These are phyloP conservation scores for Otus sunia DNA, from an alignment of 2,113 vertebrate genomes.

Conservation along the genomic window DNA sequence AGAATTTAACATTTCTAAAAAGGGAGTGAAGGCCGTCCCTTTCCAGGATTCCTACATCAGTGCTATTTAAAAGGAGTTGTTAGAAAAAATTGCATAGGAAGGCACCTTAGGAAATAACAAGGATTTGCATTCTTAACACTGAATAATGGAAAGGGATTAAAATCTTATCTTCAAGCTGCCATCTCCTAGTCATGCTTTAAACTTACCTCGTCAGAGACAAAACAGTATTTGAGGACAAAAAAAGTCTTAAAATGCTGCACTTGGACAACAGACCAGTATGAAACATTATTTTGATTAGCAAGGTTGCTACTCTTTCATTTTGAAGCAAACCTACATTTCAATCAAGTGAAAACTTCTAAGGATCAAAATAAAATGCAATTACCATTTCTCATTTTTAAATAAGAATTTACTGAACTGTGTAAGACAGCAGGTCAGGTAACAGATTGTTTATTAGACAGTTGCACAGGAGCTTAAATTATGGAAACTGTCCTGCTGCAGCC, in stretches of 20 bases:
- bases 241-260: neutral
- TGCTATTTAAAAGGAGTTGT: neutral
- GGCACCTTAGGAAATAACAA: neutral
- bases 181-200: neutral
- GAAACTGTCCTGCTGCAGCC: neutral
- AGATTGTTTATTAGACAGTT: neutral
- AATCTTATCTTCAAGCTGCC: neutral
- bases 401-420: neutral
- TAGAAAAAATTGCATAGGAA: neutral
- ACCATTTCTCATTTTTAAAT: neutral
- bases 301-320: neutral
- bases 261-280: neutral
- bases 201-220: neutral
- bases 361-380: neutral
- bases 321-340: neutral
- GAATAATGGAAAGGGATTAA: neutral
- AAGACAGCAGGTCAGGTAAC: neutral
- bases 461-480: neutral
- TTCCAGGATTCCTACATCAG: neutral
- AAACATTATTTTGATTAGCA: neutral
- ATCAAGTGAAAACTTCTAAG: neutral
- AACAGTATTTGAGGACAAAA: neutral
- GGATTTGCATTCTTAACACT: neutral
- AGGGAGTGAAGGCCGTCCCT: neutral
- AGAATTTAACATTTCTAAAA: neutral